Base-by-base conservation (phyloP, 2,888 invertebrate genomes). In the Nineta flava region DNA sequence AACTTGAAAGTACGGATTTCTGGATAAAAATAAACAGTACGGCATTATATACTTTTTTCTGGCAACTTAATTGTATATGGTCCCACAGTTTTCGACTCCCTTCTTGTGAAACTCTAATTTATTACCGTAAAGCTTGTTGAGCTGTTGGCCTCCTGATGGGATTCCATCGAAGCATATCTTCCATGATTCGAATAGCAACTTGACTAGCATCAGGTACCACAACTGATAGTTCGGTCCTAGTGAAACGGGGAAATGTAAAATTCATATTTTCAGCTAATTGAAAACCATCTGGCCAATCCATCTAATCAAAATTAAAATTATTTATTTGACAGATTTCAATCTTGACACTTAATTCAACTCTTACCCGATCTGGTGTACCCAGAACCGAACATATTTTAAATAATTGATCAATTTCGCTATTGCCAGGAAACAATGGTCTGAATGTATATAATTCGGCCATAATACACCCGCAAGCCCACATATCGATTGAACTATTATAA, bases 401-500 rank as follows among this genome's bases (percentile, higher is more conserved):
- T 53, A 96, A 77, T 70, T 96, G 91, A 68, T 96, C 96, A 54
- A 96, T 92, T 71, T 96, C 96, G 54, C 92, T 93, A 60, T 87
- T 92, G 3, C 96, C 96, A 1, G 96, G 96, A 68, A 96, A 96
- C 26, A 96, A 72, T 1, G 96, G 95, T 43, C 95, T 78, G 61
- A 92, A 85, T 38, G 94, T 94, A 66, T 95, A 95, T 50, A 99
- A 73, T 69, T 99, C 99, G 6, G 96, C 90, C 77, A 94, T 90
- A 57, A 99, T 99, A 62, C 96, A 96, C 42, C 95, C 97, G 46
- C 96, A 84, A 2, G 96, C 96, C 96, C 96, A 99, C 56, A 99
- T 76, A 68, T 97, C 96, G 56, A 99, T 95, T 1, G 97, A 93
- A 52, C 94, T 93, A 59, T 87, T 94, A 70, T 99, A 99, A 53